A percentile compares a stretch with the other conserved stretches of the same genome.
Evolutionary conservation across 1,140 invertebrate genomes (phyloP).

Genomic region (Musca vetustissima): DNA sequence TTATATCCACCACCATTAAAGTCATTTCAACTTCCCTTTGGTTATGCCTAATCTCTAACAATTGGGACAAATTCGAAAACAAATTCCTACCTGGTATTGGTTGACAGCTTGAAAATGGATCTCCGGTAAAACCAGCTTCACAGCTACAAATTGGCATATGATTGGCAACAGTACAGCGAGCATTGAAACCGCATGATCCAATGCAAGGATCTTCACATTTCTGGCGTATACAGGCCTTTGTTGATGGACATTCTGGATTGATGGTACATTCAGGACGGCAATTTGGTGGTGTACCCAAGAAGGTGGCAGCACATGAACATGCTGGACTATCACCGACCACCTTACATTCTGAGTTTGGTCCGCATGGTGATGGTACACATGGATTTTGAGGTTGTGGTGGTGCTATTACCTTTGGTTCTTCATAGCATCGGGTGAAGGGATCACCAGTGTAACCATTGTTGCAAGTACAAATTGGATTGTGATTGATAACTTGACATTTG

Average conservation of each 20-base stretch:
- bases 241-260: conserved; percentile 66
- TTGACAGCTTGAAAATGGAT: conserved; percentile 75
- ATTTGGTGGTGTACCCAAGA: conserved; percentile 66
- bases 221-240: conserved; percentile 65
- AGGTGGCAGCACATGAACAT: conserved; percentile 68
- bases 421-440: conserved; percentile 61
- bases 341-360: conserved; percentile 71
- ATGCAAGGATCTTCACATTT: conserved; percentile 71
- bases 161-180: conserved; percentile 68
- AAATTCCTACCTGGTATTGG: conserved; percentile 60
- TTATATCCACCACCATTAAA: conserved; percentile 3
- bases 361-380: conserved; percentile 69
- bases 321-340: conserved; percentile 64
- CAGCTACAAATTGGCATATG: conserved; percentile 73
- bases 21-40: conserved; percentile 2
- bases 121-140: conserved; percentile 70
- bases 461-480: conserved; percentile 64
- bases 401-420: conserved; percentile 55
- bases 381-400: conserved; percentile 60
- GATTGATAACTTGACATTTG: conserved; percentile 64
- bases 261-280: conserved; percentile 67
- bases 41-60: conserved; percentile 32
- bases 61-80: not conserved
- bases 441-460: conserved; percentile 59
- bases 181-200: conserved; percentile 70